These are phyloP conservation scores for Armadillidium nasatum DNA, from an alignment of 1,140 invertebrate species.

Conservation along the genomic window DNA sequence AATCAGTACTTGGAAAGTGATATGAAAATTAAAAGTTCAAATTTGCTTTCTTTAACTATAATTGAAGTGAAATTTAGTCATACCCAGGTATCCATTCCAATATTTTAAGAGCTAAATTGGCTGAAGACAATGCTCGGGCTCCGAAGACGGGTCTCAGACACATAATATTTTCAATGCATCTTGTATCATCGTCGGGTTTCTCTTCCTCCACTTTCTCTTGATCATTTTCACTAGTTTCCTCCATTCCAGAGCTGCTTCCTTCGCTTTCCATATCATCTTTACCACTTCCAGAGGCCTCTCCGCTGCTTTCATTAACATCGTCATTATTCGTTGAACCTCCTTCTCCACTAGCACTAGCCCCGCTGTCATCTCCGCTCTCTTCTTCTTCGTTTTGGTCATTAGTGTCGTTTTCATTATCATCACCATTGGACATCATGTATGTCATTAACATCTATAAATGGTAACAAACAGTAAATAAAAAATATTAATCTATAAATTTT, in stretches of 20 bases:
- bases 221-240: not conserved
- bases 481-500: no score
- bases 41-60: no score
- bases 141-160: not conserved
- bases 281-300: not conserved
- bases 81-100: conserved; percentile 1
- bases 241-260: not conserved
- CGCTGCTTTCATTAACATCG: not conserved
- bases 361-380: no score
- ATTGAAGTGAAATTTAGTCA: not conserved
- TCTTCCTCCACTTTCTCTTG: not conserved
- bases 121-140: not conserved
- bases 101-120: not conserved
- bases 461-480: no score
- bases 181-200: not conserved
- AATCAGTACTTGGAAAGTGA: no score
- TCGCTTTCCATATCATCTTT: not conserved
- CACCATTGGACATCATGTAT: not conserved
- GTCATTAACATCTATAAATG: not conserved
- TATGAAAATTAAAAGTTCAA: no score
- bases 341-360: not conserved
- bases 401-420: not conserved
- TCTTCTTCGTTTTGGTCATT: not conserved
- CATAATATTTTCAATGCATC: not conserved
- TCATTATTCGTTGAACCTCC: not conserved